phyloP scores from a whole-genome alignment of 2,888 invertebrate genomes.

The Polydrusus cervinus region DNA sequence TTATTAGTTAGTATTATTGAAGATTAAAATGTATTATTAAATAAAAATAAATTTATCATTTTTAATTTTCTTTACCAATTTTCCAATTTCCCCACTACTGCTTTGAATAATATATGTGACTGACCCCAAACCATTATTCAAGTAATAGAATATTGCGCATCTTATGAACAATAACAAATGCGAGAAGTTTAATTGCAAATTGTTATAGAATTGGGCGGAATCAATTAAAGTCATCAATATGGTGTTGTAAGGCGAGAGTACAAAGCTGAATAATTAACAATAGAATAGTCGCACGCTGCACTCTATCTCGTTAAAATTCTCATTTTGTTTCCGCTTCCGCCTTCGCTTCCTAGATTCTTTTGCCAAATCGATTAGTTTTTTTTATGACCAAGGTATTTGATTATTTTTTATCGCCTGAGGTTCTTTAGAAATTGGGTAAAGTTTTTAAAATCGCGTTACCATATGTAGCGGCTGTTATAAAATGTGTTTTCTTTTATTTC shows the following conservation, averaged over 20 bases:
- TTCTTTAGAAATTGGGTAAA: neutral
- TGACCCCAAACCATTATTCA: slow-evolving; percentile 33
- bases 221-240: slow-evolving; percentile 53
- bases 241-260: slow-evolving; percentile 49
- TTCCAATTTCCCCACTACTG: too few relatives aligned
- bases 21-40: too few relatives aligned
- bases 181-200: slow-evolving; percentile 52
- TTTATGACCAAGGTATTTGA: neutral
- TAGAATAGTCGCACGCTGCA: slow-evolving; percentile 49
- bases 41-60: too few relatives aligned
- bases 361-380: slow-evolving; percentile 40
- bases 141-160: slow-evolving; percentile 21
- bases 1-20: too few relatives aligned
- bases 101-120: slow-evolving; percentile 25
- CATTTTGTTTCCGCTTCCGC: slow-evolving; percentile 51
- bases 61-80: too few relatives aligned
- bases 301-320: slow-evolving; percentile 42
- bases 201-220: slow-evolving; percentile 52
- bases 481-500: too few relatives aligned
- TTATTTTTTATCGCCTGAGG: neutral
- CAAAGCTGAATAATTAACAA: slow-evolving; percentile 53
- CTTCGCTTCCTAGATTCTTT: slow-evolving; percentile 46
- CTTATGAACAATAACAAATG: slow-evolving; percentile 43
- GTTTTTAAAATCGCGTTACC: slow-evolving; percentile 2
- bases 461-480: slow-evolving; percentile 4